Evolutionary conservation across 2,888 invertebrate genomes (phyloP).

Genomic region (Phyllotreta striolata): DNA sequence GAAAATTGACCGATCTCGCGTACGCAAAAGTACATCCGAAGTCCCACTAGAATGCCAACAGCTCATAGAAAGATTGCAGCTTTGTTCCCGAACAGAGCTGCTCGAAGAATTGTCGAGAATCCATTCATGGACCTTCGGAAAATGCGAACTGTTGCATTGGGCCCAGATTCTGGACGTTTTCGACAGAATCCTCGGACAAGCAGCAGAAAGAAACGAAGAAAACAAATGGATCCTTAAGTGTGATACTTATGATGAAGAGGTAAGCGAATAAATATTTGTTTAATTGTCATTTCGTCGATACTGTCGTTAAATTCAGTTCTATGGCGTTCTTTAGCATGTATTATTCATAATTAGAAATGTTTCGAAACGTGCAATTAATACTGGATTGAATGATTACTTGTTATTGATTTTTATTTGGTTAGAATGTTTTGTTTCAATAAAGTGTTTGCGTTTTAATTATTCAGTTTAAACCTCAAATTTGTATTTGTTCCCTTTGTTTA

Average conservation of each 20-base stretch:
- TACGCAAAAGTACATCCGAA: conserved; percentile 85
- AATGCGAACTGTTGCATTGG: conserved; percentile 89
- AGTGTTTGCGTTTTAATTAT: conserved; percentile 1
- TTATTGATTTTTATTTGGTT: conserved; percentile 2
- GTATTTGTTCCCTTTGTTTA: background rate
- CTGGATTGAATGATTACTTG: background rate
- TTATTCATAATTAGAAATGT: background rate
- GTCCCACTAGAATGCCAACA: conserved; percentile 80
- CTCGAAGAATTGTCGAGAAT: conserved; percentile 74
- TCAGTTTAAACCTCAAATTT: too few relatives aligned
- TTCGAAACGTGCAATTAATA: background rate
- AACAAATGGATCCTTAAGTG: conserved; percentile 77
- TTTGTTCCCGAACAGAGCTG: conserved; percentile 71
- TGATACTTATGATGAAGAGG: conserved; percentile 64
- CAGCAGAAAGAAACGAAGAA: conserved; percentile 69
- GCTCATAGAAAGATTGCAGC: conserved; percentile 76
- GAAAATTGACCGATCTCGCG: conserved; percentile 83
- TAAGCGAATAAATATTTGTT: conserved; percentile 29
- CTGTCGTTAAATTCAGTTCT: background rate
- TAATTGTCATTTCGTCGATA: background rate
- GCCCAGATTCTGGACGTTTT: conserved; percentile 81
- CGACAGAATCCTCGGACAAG: conserved; percentile 77
- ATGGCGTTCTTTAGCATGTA: too few relatives aligned
- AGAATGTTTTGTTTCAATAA: conserved; percentile 11
- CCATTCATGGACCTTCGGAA: conserved; percentile 85